Evolutionary conservation across 2,797 vertebrate genomes (phyloP).

Genomic region (Esox masquinongy): DNA sequence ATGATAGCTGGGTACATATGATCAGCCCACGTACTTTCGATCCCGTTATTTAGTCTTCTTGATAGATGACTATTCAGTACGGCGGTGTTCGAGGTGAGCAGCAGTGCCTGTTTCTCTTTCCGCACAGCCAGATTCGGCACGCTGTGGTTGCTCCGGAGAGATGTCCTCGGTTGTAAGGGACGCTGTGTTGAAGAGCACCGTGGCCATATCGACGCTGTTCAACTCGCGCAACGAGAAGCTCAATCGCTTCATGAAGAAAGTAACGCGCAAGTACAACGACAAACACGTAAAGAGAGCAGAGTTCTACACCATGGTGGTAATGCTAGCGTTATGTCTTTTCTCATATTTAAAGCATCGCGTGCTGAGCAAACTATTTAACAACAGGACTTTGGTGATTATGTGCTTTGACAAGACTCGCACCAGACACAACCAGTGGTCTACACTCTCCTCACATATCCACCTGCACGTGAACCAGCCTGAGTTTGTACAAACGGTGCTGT

Average conservation of each 20-base stretch:
- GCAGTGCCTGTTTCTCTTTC: too few relatives aligned
- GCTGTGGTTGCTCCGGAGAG: neutral
- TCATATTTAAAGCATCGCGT: conserved; percentile 8
- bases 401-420: conserved; percentile 6
- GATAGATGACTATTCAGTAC: too few relatives aligned
- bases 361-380: neutral
- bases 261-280: neutral
- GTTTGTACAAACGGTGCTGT: neutral
- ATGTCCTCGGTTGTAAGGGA: too few relatives aligned
- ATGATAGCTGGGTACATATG: too few relatives aligned
- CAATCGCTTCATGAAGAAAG: neutral
- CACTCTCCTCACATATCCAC: neutral
- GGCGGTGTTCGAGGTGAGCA: too few relatives aligned
- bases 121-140: too few relatives aligned
- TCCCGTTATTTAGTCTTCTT: too few relatives aligned
- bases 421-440: conserved; percentile 3
- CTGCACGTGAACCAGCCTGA: neutral
- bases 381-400: neutral
- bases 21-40: too few relatives aligned
- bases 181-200: too few relatives aligned
- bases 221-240: too few relatives aligned
- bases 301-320: neutral
- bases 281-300: neutral
- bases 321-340: neutral
- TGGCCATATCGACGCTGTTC: too few relatives aligned